Base-by-base conservation (phyloP, 2,888 invertebrate genomes). In the Lomographa bimaculata region DNA sequence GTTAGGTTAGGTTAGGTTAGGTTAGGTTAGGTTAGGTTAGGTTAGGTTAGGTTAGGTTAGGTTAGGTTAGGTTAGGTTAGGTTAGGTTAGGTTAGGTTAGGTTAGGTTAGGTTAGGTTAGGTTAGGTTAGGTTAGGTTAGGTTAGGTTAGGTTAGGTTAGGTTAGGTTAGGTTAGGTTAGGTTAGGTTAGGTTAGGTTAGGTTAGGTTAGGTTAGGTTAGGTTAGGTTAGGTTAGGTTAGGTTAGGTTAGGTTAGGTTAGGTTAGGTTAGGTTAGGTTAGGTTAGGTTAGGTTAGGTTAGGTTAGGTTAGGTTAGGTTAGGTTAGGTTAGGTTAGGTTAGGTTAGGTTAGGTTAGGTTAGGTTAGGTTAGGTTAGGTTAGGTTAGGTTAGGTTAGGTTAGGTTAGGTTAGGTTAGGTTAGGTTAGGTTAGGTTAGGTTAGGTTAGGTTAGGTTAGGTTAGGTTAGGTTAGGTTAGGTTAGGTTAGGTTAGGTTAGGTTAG, bases 391-490 rank as follows among this genome's bases (percentile, higher is more conserved):
- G 39, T 29, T 38, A 42, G 46, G 45, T 47, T 47, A 37, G 43
- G 47, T 47, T 48, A 44, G 48, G 48, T 46, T 50, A 40, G 47
- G 47, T 51, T 47, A 43, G 47, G 44, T 50, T 46, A 44, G 50
- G 54, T 50, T 46, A 48, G 54, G 54, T 51, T 49, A 50, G 49
- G 48, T 50, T 48, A 46, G 48, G 48, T 44, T 46, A 48, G 52
- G 46, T 46, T 46, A 41, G 46, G 46, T 46, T 46, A 41, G 46
- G 46, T 46, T 46, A 41, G 46, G 46, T 46, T 46, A 44, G 44
- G 48, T 48, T 48, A 41, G 46, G 46, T 46, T 46, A 41, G 46
- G 46, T 46, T 46, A 41, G 46, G 46, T 46, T 46, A 41, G 38
- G 38, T 38, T 38, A 38, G 38, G 38, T 38, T 38, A 30, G 38